These are phyloP conservation scores for Drosophila sp. DNA, from an alignment of 1,140 invertebrate genomes.

Conservation along the genomic window DNA sequence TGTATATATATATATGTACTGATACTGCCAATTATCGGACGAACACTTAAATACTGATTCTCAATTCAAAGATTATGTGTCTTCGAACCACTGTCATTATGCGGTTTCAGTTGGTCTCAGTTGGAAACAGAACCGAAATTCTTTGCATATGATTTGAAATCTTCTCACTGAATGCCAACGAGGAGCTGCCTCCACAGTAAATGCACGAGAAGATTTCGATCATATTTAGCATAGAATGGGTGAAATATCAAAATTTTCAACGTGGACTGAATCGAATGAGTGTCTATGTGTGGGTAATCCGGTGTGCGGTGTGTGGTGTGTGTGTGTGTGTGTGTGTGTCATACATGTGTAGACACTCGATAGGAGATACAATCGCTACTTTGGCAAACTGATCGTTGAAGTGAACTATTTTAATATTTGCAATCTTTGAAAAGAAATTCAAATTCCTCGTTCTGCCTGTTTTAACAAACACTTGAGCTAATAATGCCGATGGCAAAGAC, in stretches of 20 bases:
- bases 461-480: slow-evolving; percentile 74
- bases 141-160: slow-evolving; percentile 67
- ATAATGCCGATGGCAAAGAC: slow-evolving; percentile 67
- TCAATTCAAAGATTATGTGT: not conserved
- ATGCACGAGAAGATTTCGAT: slow-evolving; percentile 61
- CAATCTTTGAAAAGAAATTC: slow-evolving; percentile 52
- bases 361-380: slow-evolving; percentile 21
- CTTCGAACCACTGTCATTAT: slow-evolving; percentile 22
- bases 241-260: slow-evolving; percentile 36
- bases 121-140: slow-evolving; percentile 19
- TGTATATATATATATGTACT: too few relatives aligned
- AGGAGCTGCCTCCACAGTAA: slow-evolving; percentile 15
- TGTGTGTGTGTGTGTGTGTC: slow-evolving; percentile 24
- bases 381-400: slow-evolving; percentile 16
- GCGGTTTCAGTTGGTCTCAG: too few relatives aligned
- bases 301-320: not conserved
- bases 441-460: slow-evolving; percentile 54
- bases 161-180: slow-evolving; percentile 65
- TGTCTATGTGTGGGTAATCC: not conserved
- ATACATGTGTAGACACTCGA: slow-evolving; percentile 52
- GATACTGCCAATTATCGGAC: too few relatives aligned
- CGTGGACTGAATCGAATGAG: not conserved
- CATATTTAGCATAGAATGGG: slow-evolving; percentile 79
- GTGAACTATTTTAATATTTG: slow-evolving; percentile 75
- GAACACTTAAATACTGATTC: not conserved